phyloP scores from a whole-genome alignment of 2,797 vertebrate genomes.

The Amphiprion clarkii region DNA sequence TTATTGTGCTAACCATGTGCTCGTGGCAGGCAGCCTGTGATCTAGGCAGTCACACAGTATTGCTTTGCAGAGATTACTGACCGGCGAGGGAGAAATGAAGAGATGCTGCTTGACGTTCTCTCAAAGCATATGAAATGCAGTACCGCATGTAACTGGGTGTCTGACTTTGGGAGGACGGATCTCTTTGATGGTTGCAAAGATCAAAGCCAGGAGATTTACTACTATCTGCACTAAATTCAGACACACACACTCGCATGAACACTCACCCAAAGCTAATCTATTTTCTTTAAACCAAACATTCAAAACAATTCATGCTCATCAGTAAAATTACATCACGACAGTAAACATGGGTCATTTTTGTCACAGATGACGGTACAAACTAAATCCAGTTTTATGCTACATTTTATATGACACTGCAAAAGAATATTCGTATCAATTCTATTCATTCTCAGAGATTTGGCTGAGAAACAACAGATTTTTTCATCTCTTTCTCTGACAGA shows the following conservation, averaged over 20 bases:
- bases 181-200: conserved; percentile 82
- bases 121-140: conserved; percentile 71
- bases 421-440: background rate
- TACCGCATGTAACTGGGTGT: conserved; percentile 57
- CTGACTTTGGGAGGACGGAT: conserved; percentile 73
- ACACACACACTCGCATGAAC: background rate
- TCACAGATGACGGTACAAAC: background rate
- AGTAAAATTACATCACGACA: conserved; percentile 9
- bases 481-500: conserved; percentile 55
- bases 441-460: conserved; percentile 1
- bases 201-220: conserved; percentile 84
- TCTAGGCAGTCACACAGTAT: conserved; percentile 37
- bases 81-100: conserved; percentile 57
- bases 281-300: conserved; percentile 41
- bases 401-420: background rate
- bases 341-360: conserved; percentile 7
- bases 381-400: background rate
- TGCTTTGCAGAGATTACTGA: conserved; percentile 67
- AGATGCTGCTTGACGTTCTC: conserved; percentile 72
- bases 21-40: conserved; percentile 32
- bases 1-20: conserved; percentile 40
- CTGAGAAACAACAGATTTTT: conserved; percentile 12
- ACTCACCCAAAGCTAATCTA: conserved; percentile 13
- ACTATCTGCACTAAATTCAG: conserved; percentile 80
- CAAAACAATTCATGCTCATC: conserved; percentile 52